Percentiles rank a stretch among this genome's conserved stretches.
Evolutionary conservation across 2,797 vertebrate genomes (phyloP).

Genomic region (Euphonia xanthogaster): DNA sequence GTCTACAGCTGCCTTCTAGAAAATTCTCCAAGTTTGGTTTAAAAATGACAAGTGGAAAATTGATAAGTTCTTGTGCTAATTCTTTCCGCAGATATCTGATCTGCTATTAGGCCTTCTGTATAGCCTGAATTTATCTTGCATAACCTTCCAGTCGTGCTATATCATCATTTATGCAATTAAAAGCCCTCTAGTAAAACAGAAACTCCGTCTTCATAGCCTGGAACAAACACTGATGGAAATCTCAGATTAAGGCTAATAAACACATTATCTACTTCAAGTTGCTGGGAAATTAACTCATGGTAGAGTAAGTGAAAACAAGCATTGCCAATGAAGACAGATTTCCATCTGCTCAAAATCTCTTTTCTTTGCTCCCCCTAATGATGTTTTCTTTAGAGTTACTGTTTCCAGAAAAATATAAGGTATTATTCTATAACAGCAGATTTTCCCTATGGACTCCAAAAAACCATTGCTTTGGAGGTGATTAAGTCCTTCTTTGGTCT

Average conservation of each 20-base stretch:
- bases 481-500: background rate
- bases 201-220: background rate
- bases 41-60: constrained; percentile 7
- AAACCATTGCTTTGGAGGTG: background rate
- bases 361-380: background rate
- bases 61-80: background rate
- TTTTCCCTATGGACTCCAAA: background rate
- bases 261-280: constrained; percentile 10
- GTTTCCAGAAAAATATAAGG: background rate
- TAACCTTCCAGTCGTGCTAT: background rate
- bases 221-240: background rate
- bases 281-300: constrained; percentile 5
- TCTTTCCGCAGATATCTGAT: background rate
- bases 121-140: background rate
- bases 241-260: background rate
- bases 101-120: background rate
- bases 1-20: background rate
- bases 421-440: background rate
- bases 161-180: background rate
- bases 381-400: background rate
- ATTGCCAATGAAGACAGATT: background rate
- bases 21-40: background rate
- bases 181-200: background rate
- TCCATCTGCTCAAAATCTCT: background rate
- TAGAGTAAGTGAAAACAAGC: constrained; percentile 11